Percentiles rank a stretch among this genome's conserved stretches.
Conservation (phyloP, 2,113 vertebrate species). For the Tachysurus vachellii region DNA sequence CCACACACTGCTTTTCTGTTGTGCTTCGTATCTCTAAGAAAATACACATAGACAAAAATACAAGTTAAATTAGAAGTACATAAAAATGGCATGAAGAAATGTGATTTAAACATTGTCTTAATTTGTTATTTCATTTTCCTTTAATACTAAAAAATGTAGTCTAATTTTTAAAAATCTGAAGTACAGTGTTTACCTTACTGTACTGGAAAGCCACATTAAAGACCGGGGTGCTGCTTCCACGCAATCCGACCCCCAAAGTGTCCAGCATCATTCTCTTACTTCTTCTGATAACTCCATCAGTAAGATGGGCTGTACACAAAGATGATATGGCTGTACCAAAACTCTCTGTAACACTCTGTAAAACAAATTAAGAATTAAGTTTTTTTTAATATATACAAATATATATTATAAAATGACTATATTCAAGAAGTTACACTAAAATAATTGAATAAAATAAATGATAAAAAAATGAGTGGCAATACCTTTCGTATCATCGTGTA, state of each 20-base stretch:
- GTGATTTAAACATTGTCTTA: not conserved
- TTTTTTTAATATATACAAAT: too few species aligned
- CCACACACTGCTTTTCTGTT: constrained; percentile 81
- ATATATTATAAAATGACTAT: not conserved
- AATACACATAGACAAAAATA: constrained; percentile 26
- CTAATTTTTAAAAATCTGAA: too few species aligned
- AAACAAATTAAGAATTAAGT: constrained; percentile 2
- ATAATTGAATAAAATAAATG: not conserved
- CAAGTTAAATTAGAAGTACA: not conserved
- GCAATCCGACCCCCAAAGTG: constrained; percentile 85
- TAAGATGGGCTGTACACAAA: constrained; percentile 77
- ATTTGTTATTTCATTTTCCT: not conserved
- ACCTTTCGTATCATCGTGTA: constrained; percentile 72
- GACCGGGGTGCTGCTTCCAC: constrained; percentile 82
- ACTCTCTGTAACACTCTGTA: constrained; percentile 85
- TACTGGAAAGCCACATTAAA: constrained; percentile 80
- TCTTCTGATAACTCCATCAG: constrained; percentile 78
- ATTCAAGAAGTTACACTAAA: not conserved
- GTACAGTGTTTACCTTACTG: constrained; percentile 77
- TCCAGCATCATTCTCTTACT: constrained; percentile 96
- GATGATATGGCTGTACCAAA: constrained; percentile 82
- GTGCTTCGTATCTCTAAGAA: constrained; percentile 74
- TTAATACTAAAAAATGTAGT: not conserved
- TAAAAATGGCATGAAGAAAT: not conserved
- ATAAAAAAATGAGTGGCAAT: not conserved